Evolutionary conservation across 2,888 invertebrate genomes (phyloP), one percentile per base, ranked within the genome.

Genomic region (Altica lythri): DNA sequence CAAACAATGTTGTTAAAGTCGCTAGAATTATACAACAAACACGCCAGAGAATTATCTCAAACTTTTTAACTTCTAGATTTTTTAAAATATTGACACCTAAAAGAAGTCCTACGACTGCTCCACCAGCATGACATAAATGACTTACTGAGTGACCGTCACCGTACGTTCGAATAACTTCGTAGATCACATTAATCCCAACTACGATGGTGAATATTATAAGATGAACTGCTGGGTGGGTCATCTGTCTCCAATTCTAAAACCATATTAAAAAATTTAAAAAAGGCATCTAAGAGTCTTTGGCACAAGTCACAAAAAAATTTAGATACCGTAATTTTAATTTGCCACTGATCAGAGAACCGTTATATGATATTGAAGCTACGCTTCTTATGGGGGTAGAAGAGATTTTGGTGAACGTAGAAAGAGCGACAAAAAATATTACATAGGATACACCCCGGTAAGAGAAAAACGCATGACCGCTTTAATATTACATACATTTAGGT

Each of bases 231-330:
- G 70, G 69, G 65, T 90, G 84, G 2, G 92, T 91, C 96, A 97
- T 97, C 78, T 97, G 92, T 17, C 83, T 80, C 91, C 94, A 98
- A 75, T 97, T 97, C 91, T 92, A 78, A 25, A 79, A 79, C 48
- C 16, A 38, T 35, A 12, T 2, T 2, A 10, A 14, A 2, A 8
- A 18, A 14, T 12, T n/a, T n/a, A n/a, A n/a, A n/a, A n/a, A n/a
- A n/a, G n/a, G n/a, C n/a, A n/a, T 18, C 14, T 19, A 12, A 12
- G 22, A 22, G 4, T 22, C 4, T 22, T 22, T 22, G 22, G 4
- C 22, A n/a, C 38, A 17, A 13, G n/a, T 14, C 35, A 35, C 9
- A n/a, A n/a, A n/a, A n/a, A n/a, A n/a, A n/a, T n/a, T n/a, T n/a
- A n/a, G n/a, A n/a, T n/a, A n/a, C n/a, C n/a, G n/a, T n/a, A n/a